A percentile compares a stretch with the other conserved stretches of the same genome.
Conservation (phyloP, 2,797 vertebrate species). For the Channallabes apus region DNA sequence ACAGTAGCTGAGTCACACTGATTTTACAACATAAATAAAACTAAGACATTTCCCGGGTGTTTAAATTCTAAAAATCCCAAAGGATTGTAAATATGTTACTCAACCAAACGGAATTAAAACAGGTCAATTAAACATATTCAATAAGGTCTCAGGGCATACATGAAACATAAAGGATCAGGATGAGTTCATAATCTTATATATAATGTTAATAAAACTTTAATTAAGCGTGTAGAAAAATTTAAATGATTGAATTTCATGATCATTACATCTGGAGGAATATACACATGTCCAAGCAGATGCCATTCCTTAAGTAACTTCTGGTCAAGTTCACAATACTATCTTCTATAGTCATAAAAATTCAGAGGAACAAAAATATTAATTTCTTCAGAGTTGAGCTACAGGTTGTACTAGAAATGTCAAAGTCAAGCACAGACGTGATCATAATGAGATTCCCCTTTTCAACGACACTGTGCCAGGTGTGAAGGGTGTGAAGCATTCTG, state of each 20-base stretch:
- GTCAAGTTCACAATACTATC: neutral
- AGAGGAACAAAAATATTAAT: neutral
- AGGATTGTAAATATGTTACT: constrained; percentile 36
- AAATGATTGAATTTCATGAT: constrained; percentile 5
- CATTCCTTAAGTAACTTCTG: neutral
- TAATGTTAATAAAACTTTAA: neutral
- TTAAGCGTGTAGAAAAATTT: neutral
- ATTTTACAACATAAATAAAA: constrained; percentile 47
- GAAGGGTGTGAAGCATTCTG: constrained; percentile 26
- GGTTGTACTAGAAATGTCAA: constrained; percentile 8
- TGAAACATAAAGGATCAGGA: constrained; percentile 6
- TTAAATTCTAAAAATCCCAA: constrained; percentile 18
- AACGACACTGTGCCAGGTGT: constrained; percentile 2
- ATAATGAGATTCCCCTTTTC: constrained; percentile 3
- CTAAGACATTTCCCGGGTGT: constrained; percentile 40
- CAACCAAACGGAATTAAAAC: constrained; percentile 13
- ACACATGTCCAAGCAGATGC: neutral
- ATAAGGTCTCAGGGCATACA: neutral
- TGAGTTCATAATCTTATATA: neutral
- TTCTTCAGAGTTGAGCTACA: neutral
- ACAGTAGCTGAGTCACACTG: constrained; percentile 44
- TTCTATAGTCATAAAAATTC: neutral
- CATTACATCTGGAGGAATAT: neutral
- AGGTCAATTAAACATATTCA: neutral
- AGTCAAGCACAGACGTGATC: constrained; percentile 20